phyloP scores from a whole-genome alignment of 2,797 vertebrate genomes.

The Ciconia nigra region DNA sequence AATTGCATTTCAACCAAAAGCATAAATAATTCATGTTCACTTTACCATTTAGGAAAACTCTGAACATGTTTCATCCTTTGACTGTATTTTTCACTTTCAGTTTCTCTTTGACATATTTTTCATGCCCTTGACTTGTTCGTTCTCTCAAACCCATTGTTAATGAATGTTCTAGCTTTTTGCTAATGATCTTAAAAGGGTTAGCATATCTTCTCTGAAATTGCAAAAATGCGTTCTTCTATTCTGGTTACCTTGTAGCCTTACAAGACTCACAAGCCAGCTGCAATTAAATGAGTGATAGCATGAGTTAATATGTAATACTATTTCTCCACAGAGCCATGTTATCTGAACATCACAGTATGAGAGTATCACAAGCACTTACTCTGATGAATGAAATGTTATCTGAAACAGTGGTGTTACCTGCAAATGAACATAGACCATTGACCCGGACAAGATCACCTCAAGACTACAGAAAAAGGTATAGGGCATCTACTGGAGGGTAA shows the following conservation, averaged over 20 bases:
- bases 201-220: not conserved
- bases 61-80: not conserved
- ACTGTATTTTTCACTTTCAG: not conserved
- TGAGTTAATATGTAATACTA: not conserved
- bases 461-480: not conserved
- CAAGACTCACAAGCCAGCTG: not conserved
- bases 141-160: not conserved
- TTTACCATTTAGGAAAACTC: not conserved
- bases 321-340: constrained; percentile 74
- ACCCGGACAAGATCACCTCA: not conserved
- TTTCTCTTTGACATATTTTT: not conserved
- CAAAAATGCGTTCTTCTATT: not conserved
- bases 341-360: constrained; percentile 80
- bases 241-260: not conserved
- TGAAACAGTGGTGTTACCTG: constrained; percentile 50
- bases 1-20: not conserved
- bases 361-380: constrained; percentile 81
- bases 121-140: not conserved
- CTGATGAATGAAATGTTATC: constrained; percentile 81
- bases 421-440: not conserved
- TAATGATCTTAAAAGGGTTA: not conserved
- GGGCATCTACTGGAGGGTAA: constrained; percentile 59
- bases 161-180: not conserved
- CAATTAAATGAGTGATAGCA: not conserved
- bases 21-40: not conserved